These are phyloP conservation scores for Sarcophaga variegata DNA, from an alignment of 2,888 invertebrate genomes.

Conservation along the genomic window DNA sequence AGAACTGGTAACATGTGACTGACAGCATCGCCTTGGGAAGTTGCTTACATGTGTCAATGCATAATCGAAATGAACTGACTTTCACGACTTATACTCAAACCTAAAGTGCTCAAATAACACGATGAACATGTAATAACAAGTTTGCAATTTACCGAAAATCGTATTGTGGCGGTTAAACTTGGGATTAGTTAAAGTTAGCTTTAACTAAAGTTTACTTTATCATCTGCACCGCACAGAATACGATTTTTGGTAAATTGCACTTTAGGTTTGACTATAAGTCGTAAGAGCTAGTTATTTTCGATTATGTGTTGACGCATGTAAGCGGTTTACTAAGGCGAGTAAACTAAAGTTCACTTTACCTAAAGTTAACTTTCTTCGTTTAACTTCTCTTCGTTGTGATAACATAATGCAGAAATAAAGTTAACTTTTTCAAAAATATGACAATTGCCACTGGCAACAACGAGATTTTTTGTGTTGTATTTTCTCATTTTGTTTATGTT, in stretches of 20 bases:
- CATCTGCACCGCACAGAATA: constrained; percentile 91
- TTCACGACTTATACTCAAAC: constrained; percentile 88
- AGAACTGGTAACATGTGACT: constrained; percentile 84
- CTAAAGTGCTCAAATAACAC: constrained; percentile 96
- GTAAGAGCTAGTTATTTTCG: constrained; percentile 97
- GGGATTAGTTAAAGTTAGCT: too few species aligned
- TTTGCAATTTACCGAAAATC: constrained; percentile 96
- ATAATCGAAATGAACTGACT: constrained; percentile 98
- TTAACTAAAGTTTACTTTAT: constrained; percentile 83
- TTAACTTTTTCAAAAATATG: too few species aligned
- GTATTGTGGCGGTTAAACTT: constrained; percentile 96
- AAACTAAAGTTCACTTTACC: too few species aligned
- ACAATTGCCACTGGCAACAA: too few species aligned
- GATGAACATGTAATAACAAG: constrained; percentile 99
- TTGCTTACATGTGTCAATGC: constrained; percentile 96
- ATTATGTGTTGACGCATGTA: constrained; percentile 97
- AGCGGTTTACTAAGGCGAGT: constrained; percentile 87
- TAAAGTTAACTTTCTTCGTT: too few species aligned
- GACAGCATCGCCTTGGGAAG: constrained; percentile 85
- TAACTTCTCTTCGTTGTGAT: constrained; percentile 84
- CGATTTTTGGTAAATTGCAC: constrained; percentile 96
- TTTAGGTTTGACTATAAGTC: constrained; percentile 90
- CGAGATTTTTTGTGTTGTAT: too few species aligned
- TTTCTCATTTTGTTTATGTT: too few species aligned
- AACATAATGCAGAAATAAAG: constrained; percentile 82